Conservation (phyloP, 2,113 vertebrate species). For the Syrrhaptes paradoxus region DNA sequence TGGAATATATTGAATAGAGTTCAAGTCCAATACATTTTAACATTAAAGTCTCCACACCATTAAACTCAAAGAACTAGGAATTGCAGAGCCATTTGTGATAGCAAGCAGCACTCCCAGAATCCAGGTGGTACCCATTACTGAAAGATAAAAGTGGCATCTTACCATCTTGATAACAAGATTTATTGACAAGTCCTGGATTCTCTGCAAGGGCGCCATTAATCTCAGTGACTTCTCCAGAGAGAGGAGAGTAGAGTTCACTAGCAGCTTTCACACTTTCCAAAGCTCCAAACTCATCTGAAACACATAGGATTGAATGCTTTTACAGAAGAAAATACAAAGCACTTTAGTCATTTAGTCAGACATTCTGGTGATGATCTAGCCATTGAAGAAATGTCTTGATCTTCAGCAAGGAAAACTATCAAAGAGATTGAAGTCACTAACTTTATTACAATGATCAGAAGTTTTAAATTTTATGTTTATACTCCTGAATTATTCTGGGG, state of each 20-base stretch:
- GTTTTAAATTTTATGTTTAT: neutral
- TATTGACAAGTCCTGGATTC: constrained; percentile 94
- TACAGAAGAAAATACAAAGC: neutral
- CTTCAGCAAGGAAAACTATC: neutral
- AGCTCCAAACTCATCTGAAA: constrained; percentile 95
- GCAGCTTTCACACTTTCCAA: constrained; percentile 98
- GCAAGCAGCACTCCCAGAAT: neutral
- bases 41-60: neutral
- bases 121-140: neutral
- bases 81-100: neutral
- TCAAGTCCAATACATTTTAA: too few species aligned
- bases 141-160: constrained; percentile 58
- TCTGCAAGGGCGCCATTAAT: constrained; percentile 89
- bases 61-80: neutral
- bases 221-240: constrained; percentile 93
- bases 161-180: constrained; percentile 97
- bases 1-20: too few species aligned
- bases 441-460: neutral
- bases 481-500: neutral
- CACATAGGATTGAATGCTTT: neutral
- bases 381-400: neutral
- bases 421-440: neutral
- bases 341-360: neutral
- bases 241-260: constrained; percentile 95
- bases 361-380: neutral